phyloP scores from a whole-genome alignment of 2,113 vertebrate genomes.

The Carettochelys insculpta region DNA sequence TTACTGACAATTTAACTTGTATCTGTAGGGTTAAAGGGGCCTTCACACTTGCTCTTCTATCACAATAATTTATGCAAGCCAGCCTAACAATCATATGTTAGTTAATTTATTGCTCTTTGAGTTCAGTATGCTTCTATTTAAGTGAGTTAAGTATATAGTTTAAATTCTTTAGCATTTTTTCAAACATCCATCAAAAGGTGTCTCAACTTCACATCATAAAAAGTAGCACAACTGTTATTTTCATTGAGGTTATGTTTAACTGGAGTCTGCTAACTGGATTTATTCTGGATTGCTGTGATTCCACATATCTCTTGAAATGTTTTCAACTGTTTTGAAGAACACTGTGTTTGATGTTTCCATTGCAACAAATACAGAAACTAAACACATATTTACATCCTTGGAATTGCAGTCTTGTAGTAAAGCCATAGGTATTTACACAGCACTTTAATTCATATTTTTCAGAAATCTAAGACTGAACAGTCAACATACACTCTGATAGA shows the following conservation, averaged over 20 bases:
- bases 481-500: conserved; percentile 5
- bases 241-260: neutral
- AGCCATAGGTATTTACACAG: conserved; percentile 3
- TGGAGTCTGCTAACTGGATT: conserved; percentile 4
- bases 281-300: conserved; percentile 48
- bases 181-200: conserved; percentile 43
- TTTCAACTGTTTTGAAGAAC: conserved; percentile 54
- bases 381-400: conserved; percentile 31
- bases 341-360: conserved; percentile 52
- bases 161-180: conserved; percentile 27
- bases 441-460: conserved; percentile 24
- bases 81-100: conserved; percentile 2
- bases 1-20: neutral
- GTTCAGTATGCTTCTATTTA: conserved; percentile 1
- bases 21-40: neutral
- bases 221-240: conserved; percentile 14
- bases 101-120: neutral
- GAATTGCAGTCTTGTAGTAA: neutral
- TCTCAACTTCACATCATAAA: conserved; percentile 43
- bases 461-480: conserved; percentile 33
- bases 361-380: conserved; percentile 51
- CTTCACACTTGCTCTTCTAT: neutral
- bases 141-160: conserved; percentile 18
- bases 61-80: conserved; percentile 14
- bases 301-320: conserved; percentile 37